phyloP scores from a whole-genome alignment of 2,113 vertebrate species.

The Penelope pileata region DNA sequence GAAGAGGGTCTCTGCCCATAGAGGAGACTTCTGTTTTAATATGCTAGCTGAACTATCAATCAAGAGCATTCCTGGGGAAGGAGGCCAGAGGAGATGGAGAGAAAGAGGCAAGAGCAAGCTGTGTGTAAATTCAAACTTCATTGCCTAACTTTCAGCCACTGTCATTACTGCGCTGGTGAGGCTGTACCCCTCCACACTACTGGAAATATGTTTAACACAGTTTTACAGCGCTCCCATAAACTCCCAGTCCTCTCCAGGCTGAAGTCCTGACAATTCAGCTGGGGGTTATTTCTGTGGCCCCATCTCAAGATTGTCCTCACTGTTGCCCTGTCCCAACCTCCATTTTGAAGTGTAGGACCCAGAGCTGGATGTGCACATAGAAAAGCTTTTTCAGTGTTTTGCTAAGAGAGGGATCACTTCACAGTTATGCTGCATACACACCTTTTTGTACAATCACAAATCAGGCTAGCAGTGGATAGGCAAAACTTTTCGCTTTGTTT shows the following conservation, averaged over 20 bases:
- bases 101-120: not conserved
- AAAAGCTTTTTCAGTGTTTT: not conserved
- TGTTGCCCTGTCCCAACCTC: fast-evolving
- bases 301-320: not conserved
- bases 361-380: fast-evolving
- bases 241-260: not conserved
- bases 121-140: not conserved
- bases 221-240: not conserved
- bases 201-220: fast-evolving
- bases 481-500: not conserved
- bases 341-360: fast-evolving
- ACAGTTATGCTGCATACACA: not conserved
- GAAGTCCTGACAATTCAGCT: not conserved
- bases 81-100: too few species aligned
- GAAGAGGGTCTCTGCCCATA: not conserved
- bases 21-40: not conserved
- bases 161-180: not conserved
- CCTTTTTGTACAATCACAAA: not conserved
- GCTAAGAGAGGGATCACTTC: not conserved
- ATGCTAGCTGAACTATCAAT: not conserved
- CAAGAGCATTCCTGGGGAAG: not conserved
- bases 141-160: not conserved
- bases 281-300: not conserved
- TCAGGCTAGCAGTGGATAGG: not conserved
- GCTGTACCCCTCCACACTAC: fast-evolving